Conservation (phyloP, 2,797 vertebrate species). For the Sebastes jordani region DNA sequence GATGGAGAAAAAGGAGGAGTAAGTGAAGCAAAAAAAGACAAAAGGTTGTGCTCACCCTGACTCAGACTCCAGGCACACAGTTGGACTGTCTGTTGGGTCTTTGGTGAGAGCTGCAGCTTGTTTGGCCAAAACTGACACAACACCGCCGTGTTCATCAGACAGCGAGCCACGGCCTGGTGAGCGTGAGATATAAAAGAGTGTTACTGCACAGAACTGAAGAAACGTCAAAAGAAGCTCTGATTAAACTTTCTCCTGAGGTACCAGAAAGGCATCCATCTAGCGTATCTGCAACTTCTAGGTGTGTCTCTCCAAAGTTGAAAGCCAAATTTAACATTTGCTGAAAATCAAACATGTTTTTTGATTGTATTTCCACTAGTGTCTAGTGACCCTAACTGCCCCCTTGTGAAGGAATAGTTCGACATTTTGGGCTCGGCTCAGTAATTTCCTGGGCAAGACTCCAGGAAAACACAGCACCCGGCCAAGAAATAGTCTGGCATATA, state of each 20-base stretch:
- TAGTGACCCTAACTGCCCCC: neutral
- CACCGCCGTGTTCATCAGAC: conserved; percentile 93
- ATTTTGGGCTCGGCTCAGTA: neutral
- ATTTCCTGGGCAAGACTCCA: neutral
- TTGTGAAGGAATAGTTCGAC: neutral
- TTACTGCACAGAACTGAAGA: neutral
- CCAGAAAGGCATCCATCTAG: neutral
- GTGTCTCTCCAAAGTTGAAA: neutral
- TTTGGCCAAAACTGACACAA: conserved; percentile 93
- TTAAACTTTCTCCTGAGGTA: neutral
- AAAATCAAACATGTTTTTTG: neutral
- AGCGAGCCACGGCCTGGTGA: conserved; percentile 90
- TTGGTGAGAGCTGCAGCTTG: conserved; percentile 90
- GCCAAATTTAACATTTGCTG: neutral
- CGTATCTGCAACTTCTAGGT: neutral
- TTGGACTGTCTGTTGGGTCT: conserved; percentile 91
- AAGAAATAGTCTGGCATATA: neutral
- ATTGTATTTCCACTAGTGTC: neutral
- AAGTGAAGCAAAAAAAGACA: conserved; percentile 1
- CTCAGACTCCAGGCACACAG: conserved; percentile 95
- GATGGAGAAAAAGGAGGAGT: neutral
- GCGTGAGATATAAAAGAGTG: neutral
- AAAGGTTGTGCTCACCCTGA: conserved; percentile 84
- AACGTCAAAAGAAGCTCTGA: neutral
- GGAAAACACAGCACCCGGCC: neutral